These are phyloP conservation scores for Camarhynchus parvulus DNA, from an alignment of 2,113 vertebrate species.

Conservation along the genomic window DNA sequence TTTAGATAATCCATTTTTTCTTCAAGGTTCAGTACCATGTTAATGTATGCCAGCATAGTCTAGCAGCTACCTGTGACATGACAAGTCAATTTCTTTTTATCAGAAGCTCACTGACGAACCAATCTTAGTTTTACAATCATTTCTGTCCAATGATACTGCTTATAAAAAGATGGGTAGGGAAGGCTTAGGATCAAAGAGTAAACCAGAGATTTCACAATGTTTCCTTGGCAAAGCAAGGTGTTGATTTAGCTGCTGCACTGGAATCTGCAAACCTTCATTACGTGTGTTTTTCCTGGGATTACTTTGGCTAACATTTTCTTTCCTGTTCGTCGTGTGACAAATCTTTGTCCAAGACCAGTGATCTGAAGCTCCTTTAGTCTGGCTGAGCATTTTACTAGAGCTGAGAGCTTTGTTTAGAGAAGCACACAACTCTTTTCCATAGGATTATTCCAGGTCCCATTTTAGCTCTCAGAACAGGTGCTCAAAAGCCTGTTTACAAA, in stretches of 20 bases:
- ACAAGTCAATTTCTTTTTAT: not conserved
- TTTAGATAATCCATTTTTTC: slow-evolving; percentile 29
- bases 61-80: rapidly evolving
- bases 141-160: slow-evolving; percentile 40
- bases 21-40: not conserved
- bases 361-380: not conserved
- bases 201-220: not conserved
- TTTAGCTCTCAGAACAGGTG: slow-evolving; percentile 19
- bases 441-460: not conserved
- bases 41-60: not conserved
- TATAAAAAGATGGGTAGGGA: slow-evolving; percentile 19
- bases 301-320: not conserved
- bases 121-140: slow-evolving; percentile 30
- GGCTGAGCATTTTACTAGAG: not conserved
- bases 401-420: not conserved
- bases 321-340: not conserved
- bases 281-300: slow-evolving; percentile 17
- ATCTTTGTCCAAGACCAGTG: not conserved
- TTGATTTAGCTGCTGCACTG: slow-evolving; percentile 23
- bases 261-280: slow-evolving; percentile 29
- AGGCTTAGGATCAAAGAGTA: slow-evolving; percentile 33
- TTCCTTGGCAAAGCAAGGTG: slow-evolving; percentile 20
- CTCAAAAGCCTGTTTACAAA: slow-evolving; percentile 6
- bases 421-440: not conserved
- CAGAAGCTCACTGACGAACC: slow-evolving; percentile 9